phyloP scores from a whole-genome alignment of 2,888 invertebrate species.

The Caenorhabditis zanzibari region DNA sequence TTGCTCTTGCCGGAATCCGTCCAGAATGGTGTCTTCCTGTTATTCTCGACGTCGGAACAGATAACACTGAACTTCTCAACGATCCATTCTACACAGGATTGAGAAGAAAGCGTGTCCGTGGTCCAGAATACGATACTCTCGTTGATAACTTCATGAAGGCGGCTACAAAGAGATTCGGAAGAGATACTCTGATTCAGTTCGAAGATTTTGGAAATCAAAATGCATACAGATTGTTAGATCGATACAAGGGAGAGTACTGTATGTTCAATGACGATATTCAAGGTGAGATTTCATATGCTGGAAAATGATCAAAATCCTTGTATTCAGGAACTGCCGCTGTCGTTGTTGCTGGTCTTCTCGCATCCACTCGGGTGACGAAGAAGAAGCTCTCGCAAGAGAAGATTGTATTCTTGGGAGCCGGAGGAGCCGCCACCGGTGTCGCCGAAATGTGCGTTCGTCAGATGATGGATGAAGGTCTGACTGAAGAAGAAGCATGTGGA shows the following conservation, averaged over 20 bases:
- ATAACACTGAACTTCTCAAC: constrained; percentile 87
- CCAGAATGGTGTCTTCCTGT: constrained; percentile 96
- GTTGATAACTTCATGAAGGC: constrained; percentile 95
- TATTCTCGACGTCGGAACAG: constrained; percentile 89
- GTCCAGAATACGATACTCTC: constrained; percentile 92
- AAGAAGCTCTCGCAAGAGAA: constrained; percentile 91
- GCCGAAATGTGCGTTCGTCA: constrained; percentile 94
- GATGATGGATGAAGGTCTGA: constrained; percentile 91
- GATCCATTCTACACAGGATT: constrained; percentile 97
- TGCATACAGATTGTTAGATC: constrained; percentile 94
- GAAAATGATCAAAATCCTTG: background rate
- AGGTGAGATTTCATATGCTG: constrained; percentile 85
- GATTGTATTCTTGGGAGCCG: constrained; percentile 96
- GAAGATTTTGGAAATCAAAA: constrained; percentile 99
- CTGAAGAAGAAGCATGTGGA: constrained; percentile 88
- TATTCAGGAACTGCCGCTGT: constrained; percentile 90
- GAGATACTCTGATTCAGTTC: constrained; percentile 88
- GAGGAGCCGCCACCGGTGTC: constrained; percentile 96
- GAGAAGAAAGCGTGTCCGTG: constrained; percentile 91
- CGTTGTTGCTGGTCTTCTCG: constrained; percentile 94
- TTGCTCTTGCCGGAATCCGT: constrained; percentile 95
- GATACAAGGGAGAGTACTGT: constrained; percentile 92
- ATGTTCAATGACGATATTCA: constrained; percentile 99
- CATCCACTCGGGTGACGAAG: constrained; percentile 91
- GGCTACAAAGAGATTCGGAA: constrained; percentile 84